Evolutionary conservation across 2,113 vertebrate genomes (phyloP), one percentile per base, ranked within the genome.

Genomic region (Chinchilla lanigera): DNA sequence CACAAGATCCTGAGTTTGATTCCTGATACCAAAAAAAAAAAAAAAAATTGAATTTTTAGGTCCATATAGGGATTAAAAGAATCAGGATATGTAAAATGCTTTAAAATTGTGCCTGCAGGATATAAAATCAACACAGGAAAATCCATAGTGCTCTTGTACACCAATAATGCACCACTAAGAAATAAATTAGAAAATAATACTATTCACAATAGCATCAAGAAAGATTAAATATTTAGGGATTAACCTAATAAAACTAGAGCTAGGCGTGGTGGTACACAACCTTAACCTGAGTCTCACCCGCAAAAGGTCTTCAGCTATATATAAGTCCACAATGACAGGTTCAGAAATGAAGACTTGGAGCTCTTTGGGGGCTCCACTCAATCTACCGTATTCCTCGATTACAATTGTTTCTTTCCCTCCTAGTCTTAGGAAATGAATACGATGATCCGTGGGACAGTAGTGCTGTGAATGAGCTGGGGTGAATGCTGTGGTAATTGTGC

Each of bases 341-440:
- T 83, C 35, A 50, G 77, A 87, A 60, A 26, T 67, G 41, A 75
- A 50, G 35, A 52, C 60, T 52, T 80, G 28, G 20, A 41, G 17
- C 63, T 71, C 33, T 67, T 80, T 65, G 54, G 30, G 38, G 38
- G 6, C 4, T 44, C n/a, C 75, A 65, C 30, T 92, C 89, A 14
- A 17, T 13, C 41, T 60, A 14, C 56, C 35, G 75, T 35, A 86
- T 3, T 30, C 4, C 26, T 88, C 91, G 38, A 84, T 73, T 94
- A 63, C 87, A 81, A 80, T 33, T 81, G 8, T 54, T 65, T 92
- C 22, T 73, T 92, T 87, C 71, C 81, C 19, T 82, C 82, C 61
- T 91, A 65, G 44, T 87, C 78, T 71, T 44, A 90, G 91, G 47
- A 88, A 93, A 85, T 47, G 30, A 78, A 73, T 93, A 12, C n/a